Conservation (phyloP, 2,888 invertebrate genomes). For the Chaitophorus viminalis region DNA sequence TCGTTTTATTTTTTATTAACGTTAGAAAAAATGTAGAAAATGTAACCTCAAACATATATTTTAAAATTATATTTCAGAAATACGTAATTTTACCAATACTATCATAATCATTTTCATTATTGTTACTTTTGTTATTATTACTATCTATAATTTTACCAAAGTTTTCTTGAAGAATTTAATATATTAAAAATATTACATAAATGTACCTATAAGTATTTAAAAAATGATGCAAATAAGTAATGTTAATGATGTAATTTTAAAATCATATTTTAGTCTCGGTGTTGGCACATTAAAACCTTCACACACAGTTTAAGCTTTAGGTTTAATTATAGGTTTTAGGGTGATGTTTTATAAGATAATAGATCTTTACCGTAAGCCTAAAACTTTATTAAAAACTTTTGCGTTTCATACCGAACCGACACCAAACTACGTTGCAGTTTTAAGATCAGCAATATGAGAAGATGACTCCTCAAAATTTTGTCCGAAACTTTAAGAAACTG, state of each 20-base stretch:
- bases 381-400: slow-evolving; percentile 43
- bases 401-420: neutral
- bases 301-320: neutral
- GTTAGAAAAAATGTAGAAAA: neutral
- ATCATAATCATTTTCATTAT: no score
- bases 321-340: neutral
- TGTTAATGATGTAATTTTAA: slow-evolving; percentile 8
- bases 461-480: slow-evolving; percentile 31
- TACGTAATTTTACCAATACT: no score
- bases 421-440: neutral
- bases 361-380: neutral
- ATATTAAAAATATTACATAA: neutral
- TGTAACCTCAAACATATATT: neutral
- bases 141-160: neutral
- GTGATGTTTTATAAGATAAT: slow-evolving; percentile 25
- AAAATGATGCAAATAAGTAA: slow-evolving; percentile 15
- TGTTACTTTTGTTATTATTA: neutral
- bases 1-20: no score
- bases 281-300: neutral
- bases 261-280: neutral
- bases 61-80: neutral
- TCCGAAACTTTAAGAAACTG: slow-evolving; percentile 9
- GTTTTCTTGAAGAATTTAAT: neutral
- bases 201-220: neutral
- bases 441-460: neutral